A percentile compares a stretch with the other conserved stretches of the same genome.
Evolutionary conservation across 1,140 invertebrate species (phyloP).

Genomic region (Drosophila subobscura): DNA sequence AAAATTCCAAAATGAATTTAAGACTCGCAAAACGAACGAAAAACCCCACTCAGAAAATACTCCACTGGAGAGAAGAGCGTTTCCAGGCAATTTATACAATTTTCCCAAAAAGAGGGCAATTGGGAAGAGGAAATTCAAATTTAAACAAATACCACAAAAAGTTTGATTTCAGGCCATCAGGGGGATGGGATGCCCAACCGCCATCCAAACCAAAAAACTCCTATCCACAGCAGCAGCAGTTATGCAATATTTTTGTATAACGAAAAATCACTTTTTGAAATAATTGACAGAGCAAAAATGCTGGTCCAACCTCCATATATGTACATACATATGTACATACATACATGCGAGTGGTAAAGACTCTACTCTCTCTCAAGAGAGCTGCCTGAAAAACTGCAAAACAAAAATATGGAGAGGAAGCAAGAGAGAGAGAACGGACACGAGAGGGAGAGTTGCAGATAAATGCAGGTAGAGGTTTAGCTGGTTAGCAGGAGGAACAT

Average conservation of each 20-base stretch:
- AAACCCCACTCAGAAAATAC: constrained; percentile 24
- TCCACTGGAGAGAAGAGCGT: not conserved
- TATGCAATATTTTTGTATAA: constrained; percentile 51
- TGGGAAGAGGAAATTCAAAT: constrained; percentile 13
- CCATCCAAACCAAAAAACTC: constrained; percentile 21
- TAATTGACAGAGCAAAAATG: constrained; percentile 49
- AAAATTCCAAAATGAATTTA: constrained; percentile 18
- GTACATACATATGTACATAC: too few species aligned
- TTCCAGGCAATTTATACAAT: constrained; percentile 38
- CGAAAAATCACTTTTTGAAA: constrained; percentile 53
- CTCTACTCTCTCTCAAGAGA: too few species aligned
- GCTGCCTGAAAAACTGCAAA: too few species aligned
- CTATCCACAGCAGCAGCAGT: constrained; percentile 37
- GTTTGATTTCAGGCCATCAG: constrained; percentile 24
- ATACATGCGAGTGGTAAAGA: too few species aligned
- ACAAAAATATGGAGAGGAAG: too few species aligned
- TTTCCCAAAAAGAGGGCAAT: constrained; percentile 8
- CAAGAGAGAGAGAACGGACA: too few species aligned
- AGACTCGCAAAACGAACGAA: constrained; percentile 1
- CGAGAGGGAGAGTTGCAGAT: too few species aligned
- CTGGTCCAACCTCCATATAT: constrained; percentile 19
- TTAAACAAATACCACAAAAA: constrained; percentile 58
- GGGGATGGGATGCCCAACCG: constrained; percentile 18
- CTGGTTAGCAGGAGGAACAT: too few species aligned
- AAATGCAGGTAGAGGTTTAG: too few species aligned